phyloP scores from a whole-genome alignment of 2,888 invertebrate genomes.

The Drosophila cognata region DNA sequence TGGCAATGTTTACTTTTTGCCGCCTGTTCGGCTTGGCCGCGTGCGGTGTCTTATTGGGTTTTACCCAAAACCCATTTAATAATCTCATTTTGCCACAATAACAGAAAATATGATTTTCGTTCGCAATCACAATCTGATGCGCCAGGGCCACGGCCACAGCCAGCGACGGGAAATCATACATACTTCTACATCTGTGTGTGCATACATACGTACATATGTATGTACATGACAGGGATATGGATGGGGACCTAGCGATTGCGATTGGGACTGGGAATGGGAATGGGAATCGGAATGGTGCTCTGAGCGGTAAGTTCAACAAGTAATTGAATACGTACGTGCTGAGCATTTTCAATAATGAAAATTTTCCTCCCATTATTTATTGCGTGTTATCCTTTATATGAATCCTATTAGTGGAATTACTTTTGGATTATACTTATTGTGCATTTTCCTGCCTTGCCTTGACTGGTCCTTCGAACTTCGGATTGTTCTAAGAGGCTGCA shows the following conservation, averaged over 20 bases:
- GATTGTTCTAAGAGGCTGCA: conserved; percentile 34
- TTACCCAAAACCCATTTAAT: conserved; percentile 81
- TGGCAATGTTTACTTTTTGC: conserved; percentile 74
- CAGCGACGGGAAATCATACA: conserved; percentile 22
- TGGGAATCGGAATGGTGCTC: conserved; percentile 31
- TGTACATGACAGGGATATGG: conserved; percentile 13
- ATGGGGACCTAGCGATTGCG: conserved; percentile 21
- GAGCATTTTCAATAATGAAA: conserved; percentile 77
- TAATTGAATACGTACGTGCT: conserved; percentile 83
- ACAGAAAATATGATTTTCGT: conserved; percentile 80
- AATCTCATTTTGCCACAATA: conserved; percentile 81
- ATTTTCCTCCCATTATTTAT: conserved; percentile 72
- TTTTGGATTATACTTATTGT: conserved; percentile 57
- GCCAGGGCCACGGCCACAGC: conserved; percentile 49
- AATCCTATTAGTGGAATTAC: conserved; percentile 81
- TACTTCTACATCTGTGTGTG: conserved; percentile 6
- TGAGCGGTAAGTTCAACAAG: conserved; percentile 81
- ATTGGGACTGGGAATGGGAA: conserved; percentile 16
- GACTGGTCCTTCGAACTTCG: conserved; percentile 25
- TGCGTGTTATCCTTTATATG: conserved; percentile 81
- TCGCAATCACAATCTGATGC: conserved; percentile 62
- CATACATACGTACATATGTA: not conserved
- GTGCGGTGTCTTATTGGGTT: conserved; percentile 74
- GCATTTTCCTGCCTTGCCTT: conserved; percentile 4
- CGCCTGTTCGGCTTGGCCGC: conserved; percentile 51